phyloP scores from a whole-genome alignment of 2,888 invertebrate species.

The Chaitophorus viminalis region DNA sequence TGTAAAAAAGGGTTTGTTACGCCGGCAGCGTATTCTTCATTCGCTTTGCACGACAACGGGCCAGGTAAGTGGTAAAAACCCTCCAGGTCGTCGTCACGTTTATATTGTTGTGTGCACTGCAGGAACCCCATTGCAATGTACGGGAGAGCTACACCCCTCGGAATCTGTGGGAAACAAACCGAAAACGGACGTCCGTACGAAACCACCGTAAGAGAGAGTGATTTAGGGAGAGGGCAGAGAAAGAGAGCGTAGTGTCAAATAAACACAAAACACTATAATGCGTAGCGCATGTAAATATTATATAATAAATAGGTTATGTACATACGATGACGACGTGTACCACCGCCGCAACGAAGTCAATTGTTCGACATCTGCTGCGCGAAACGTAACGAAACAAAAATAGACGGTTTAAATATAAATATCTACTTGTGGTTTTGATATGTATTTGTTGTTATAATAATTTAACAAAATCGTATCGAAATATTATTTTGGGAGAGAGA shows the following conservation, averaged over 20 bases:
- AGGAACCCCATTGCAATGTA: constrained; percentile 20
- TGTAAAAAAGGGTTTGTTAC: neutral
- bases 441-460: neutral
- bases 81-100: neutral
- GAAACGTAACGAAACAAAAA: neutral
- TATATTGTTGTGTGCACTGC: constrained; percentile 2
- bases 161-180: constrained; percentile 29
- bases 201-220: neutral
- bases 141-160: constrained; percentile 19
- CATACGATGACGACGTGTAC: neutral
- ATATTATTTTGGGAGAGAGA: neutral
- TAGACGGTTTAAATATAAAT: neutral
- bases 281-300: constrained; percentile 5
- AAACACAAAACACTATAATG: constrained; percentile 6
- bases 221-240: neutral
- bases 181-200: constrained; percentile 49
- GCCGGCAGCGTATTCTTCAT: neutral
- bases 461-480: neutral
- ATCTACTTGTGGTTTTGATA: too few relatives aligned
- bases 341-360: neutral
- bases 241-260: neutral
- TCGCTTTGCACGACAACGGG: neutral
- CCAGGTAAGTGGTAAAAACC: neutral
- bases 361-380: constrained; percentile 9
- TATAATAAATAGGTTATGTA: constrained; percentile 7